A percentile compares a stretch with the other conserved stretches of the same genome.
Evolutionary conservation across 2,113 vertebrate species (phyloP).

Genomic region (Syngnathus floridae): DNA sequence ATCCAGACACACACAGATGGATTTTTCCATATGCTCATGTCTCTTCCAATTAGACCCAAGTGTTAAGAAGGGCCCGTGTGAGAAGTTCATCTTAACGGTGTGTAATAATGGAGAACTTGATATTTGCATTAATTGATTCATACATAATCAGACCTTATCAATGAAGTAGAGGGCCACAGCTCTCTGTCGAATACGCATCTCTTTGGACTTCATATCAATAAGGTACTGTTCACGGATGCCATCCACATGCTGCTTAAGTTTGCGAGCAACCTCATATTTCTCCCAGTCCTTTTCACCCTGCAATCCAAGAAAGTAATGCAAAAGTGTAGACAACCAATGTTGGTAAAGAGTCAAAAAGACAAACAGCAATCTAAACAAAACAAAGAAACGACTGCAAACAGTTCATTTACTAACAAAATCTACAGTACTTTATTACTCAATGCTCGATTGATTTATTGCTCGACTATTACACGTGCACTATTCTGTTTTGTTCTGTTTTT

Average conservation of each 20-base stretch:
- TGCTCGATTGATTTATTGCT: too few relatives aligned
- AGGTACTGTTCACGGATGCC: slow-evolving; percentile 57
- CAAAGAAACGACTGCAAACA: too few relatives aligned
- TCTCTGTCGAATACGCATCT: slow-evolving; percentile 63
- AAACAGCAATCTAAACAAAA: neutral
- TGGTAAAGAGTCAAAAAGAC: neutral
- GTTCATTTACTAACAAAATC: too few relatives aligned
- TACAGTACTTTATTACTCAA: too few relatives aligned
- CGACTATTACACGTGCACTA: too few relatives aligned
- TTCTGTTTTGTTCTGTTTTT: too few relatives aligned
- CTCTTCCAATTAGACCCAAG: neutral
- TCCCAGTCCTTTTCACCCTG: slow-evolving; percentile 73
- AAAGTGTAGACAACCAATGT: neutral
- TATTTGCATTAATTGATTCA: neutral
- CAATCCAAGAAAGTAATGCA: neutral
- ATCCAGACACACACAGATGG: neutral
- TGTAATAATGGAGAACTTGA: neutral
- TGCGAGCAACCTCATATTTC: slow-evolving; percentile 64
- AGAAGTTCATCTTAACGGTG: neutral
- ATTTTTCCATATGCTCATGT: slow-evolving; percentile 28
- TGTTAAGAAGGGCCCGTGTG: neutral
- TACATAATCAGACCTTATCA: slow-evolving; percentile 58
- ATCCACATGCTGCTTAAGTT: slow-evolving; percentile 61
- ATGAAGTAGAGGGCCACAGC: slow-evolving; percentile 70
- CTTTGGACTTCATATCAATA: slow-evolving; percentile 64